phyloP scores from a whole-genome alignment of 2,888 invertebrate species.

The Bibio marci region DNA sequence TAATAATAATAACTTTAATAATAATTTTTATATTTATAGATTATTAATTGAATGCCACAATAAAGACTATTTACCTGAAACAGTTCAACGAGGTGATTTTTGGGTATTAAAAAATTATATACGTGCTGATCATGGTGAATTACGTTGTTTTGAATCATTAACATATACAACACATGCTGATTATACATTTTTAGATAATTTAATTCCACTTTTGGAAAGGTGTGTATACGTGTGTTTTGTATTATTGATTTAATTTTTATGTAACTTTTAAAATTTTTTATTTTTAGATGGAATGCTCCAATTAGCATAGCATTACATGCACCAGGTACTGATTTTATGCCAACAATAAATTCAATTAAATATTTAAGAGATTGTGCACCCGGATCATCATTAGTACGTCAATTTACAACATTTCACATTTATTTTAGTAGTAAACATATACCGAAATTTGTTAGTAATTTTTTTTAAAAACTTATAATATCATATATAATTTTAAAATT shows the following conservation, averaged over 20 bases:
- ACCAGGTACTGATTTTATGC: slow-evolving; percentile 65
- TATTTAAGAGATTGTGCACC: slow-evolving; percentile 62
- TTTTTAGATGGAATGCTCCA: slow-evolving; percentile 63
- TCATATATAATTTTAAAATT: too few species aligned
- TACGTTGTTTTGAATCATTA: slow-evolving; percentile 66
- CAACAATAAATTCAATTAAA: slow-evolving; percentile 62
- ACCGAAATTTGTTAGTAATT: slow-evolving; percentile 42
- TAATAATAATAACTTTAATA: not conserved
- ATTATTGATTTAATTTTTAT: not conserved
- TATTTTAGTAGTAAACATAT: slow-evolving; percentile 78
- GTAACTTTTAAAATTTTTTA: not conserved
- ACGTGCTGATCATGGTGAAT: slow-evolving; percentile 45
- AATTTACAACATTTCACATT: slow-evolving; percentile 74
- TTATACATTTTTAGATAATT: slow-evolving; percentile 78
- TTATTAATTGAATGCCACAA: slow-evolving; percentile 45
- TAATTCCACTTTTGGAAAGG: slow-evolving; percentile 65
- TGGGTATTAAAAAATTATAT: slow-evolving; percentile 84
- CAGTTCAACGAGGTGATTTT: slow-evolving; percentile 59
- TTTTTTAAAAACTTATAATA: too few species aligned
- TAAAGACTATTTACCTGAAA: slow-evolving; percentile 38
- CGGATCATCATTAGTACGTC: slow-evolving; percentile 46
- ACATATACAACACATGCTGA: slow-evolving; percentile 89
- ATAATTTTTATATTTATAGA: slow-evolving; percentile 18
- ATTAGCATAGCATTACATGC: slow-evolving; percentile 76
- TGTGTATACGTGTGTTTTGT: too few species aligned